Base-by-base conservation (phyloP, 2,888 invertebrate species). In the Rotaria sp. region DNA sequence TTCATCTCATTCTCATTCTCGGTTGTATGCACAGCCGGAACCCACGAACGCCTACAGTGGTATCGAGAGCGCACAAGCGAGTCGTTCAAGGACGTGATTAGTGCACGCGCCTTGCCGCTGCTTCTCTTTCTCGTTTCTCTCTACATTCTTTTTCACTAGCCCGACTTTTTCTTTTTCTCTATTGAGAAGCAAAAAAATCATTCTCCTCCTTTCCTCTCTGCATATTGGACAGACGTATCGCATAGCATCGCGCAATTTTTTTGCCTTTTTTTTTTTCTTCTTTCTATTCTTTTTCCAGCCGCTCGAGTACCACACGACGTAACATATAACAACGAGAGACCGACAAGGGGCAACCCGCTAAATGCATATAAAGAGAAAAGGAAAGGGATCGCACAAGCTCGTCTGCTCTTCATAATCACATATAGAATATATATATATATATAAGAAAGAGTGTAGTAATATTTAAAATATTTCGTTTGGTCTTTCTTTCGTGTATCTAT, bases 51-150 rank as follows among this genome's bases (percentile, higher is more conserved):
- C 67, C 67, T 67, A 35, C 67, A 67, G 67, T 67, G 67, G 67
- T 38, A 67, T 67, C 67, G 67, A 67, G 67, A 67, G 21, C 35
- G 67, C 67, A 21, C 67, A 67, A 67, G 67, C 67, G 67, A 67
- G 67, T 67, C 67, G 67, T 67, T 67, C 67, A 67, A 67, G 67
- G 67, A 67, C 67, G 67, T 67, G 67, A 67, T 67, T 67, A 67
- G 67, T 67, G 67, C 67, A 67, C 30, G 67, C 35, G 67, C 15
- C 67, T 67, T 67, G 67, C 35, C 67, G 67, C 35, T 18, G 15
- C 67, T 67, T 35, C 67, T 67, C 67, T 67, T 67, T 67, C 67
- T 67, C 67, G 35, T 52, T 11, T 67, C 35, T 38, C 35, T 21
- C 13, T 67, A 35, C 35, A n/a, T 38, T 35, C 8, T 59, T 30